A percentile compares a stretch with the other conserved stretches of the same genome.
These are phyloP conservation scores for Thamnaconus septentrionalis DNA, from an alignment of 2,113 vertebrate genomes.

Conservation along the genomic window DNA sequence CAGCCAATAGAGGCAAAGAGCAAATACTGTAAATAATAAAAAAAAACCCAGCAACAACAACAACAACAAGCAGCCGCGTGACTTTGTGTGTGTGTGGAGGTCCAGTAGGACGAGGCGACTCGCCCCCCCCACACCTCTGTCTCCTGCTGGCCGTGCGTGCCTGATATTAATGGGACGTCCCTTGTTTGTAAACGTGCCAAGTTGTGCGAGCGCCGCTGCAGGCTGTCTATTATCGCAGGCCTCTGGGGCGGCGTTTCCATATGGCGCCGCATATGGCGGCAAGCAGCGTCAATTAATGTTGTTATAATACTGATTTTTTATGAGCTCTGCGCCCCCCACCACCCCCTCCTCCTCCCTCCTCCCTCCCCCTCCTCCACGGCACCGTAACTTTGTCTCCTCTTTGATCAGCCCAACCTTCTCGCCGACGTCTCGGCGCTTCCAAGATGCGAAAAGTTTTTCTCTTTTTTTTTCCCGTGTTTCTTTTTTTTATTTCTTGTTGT, in stretches of 20 bases:
- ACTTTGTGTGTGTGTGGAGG: too few species aligned
- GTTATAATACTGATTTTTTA: conserved; percentile 81
- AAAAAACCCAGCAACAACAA: neutral
- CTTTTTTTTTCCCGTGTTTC: neutral
- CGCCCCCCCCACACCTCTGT: conserved; percentile 18
- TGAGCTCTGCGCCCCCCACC: conserved; percentile 65
- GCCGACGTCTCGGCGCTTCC: conserved; percentile 31
- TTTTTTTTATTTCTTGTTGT: too few species aligned
- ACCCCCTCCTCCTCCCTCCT: conserved; percentile 24
- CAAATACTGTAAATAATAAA: neutral
- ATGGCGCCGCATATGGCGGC: conserved; percentile 81
- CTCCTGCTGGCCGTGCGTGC: conserved; percentile 56
- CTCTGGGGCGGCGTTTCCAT: conserved; percentile 79
- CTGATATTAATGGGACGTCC: conserved; percentile 79
- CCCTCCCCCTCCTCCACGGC: neutral
- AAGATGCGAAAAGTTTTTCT: conserved; percentile 32
- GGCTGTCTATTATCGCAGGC: conserved; percentile 80
- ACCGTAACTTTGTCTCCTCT: conserved; percentile 9
- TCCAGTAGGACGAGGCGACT: too few species aligned
- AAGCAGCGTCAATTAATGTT: conserved; percentile 85
- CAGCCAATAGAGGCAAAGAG: conserved; percentile 58
- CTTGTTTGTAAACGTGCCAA: conserved; percentile 84
- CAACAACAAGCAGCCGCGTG: neutral
- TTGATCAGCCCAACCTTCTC: conserved; percentile 22
- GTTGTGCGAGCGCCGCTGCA: conserved; percentile 73